Percentiles rank a stretch among this genome's conserved stretches.
These are phyloP conservation scores for Monochamus alternatus DNA, from an alignment of 2,888 invertebrate species.

Conservation along the genomic window DNA sequence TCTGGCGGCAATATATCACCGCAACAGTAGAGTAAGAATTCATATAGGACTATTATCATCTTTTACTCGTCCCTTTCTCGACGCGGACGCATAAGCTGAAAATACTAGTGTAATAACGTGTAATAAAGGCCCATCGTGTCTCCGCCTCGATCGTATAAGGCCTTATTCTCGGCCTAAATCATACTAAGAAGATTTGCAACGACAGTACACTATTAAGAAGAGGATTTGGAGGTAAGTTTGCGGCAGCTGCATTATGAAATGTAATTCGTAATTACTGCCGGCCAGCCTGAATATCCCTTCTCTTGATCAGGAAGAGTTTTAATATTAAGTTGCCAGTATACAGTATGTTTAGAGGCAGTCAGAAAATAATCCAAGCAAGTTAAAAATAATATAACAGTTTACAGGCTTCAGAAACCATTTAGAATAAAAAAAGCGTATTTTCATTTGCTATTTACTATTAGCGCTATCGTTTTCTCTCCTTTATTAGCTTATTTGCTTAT, in stretches of 20 bases:
- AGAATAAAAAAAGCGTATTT: too few species aligned
- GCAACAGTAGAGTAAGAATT: slow-evolving; percentile 44
- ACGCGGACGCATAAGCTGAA: slow-evolving; percentile 66
- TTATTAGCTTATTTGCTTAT: too few species aligned
- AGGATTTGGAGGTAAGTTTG: slow-evolving; percentile 41
- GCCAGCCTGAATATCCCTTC: too few species aligned
- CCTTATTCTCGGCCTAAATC: slow-evolving; percentile 60
- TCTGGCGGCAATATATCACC: slow-evolving; percentile 35
- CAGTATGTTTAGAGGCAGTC: too few species aligned
- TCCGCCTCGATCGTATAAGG: slow-evolving; percentile 64
- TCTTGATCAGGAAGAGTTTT: too few species aligned
- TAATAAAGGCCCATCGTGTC: slow-evolving; percentile 66
- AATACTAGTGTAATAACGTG: slow-evolving; percentile 70
- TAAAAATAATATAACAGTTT: too few species aligned
- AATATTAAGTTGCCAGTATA: too few species aligned
- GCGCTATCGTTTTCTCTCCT: too few species aligned
- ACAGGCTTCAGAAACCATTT: too few species aligned
- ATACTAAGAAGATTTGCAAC: slow-evolving; percentile 61
- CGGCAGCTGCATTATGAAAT: slow-evolving; percentile 35
- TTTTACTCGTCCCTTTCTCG: slow-evolving; percentile 58
- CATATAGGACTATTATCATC: slow-evolving; percentile 61
- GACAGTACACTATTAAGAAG: slow-evolving; percentile 47
- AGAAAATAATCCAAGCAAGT: too few species aligned
- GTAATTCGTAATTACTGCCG: not conserved
- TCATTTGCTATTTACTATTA: too few species aligned